Evolutionary conservation across 2,888 invertebrate species (phyloP), one percentile per base, ranked within the genome.

Genomic region (Rotaria macrura): DNA sequence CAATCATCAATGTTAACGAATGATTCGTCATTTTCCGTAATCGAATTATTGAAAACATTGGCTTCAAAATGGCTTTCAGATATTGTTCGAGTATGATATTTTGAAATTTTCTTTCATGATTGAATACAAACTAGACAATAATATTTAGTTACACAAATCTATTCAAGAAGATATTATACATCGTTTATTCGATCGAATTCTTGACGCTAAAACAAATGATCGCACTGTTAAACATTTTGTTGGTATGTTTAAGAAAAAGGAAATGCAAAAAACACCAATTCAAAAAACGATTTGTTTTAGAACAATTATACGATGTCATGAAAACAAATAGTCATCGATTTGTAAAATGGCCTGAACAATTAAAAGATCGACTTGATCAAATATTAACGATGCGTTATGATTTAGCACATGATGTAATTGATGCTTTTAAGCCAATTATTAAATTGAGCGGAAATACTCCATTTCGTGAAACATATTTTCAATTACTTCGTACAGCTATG

Each of bases 241-340:
- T 38, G 74, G 74, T 79, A 79, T n/a, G 1, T 74, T 40, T 5
- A 38, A 38, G 7, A 17, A 40, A 23, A 79, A 43, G 14, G 10
- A 47, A 47, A 47, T n/a, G n/a, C n/a, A 47, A 47, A 47, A 12
- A 47, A 47, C 14, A 12, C 14, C 14, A 12, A 47, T 47, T 12
- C 47, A 4, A 12, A 47, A 47, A 4, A 47, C 9, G 23, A 3
- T 12, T 40, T 79, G 25, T 79, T 52, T 14, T 17, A 79, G 74
- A 79, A 43, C 74, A 79, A 43, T 79, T 79, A 43, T 79, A 79
- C 10, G 74, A 79, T 79, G 23, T 79, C 38, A 43, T 79, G 38
- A 79, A 79, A 25, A 79, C n/a, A 38, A 79, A 79, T 43, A 43
- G 40, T 79, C 74, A 79, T 79, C 74, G 74, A 43, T 79, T 79